phyloP scores from a whole-genome alignment of 2,888 invertebrate species.

The Galerucella calmariensis region DNA sequence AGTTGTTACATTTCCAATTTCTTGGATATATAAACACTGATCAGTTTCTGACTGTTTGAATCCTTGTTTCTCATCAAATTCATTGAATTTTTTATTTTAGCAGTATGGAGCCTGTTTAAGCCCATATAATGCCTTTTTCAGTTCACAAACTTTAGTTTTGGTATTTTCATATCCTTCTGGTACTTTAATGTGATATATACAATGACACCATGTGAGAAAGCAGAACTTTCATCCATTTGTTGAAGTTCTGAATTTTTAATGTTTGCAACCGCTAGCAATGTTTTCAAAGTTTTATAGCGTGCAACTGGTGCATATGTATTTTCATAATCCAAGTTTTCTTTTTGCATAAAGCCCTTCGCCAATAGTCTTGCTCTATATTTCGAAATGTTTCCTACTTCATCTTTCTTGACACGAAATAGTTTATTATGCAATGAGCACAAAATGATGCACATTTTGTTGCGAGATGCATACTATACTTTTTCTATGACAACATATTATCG shows the following conservation, averaged over 20 bases:
- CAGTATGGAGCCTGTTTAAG: no score
- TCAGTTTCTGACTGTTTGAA: constrained; percentile 48
- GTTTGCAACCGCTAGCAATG: constrained; percentile 14
- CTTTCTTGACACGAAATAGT: no score
- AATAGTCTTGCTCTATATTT: constrained; percentile 24
- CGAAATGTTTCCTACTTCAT: no score
- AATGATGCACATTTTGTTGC: no score
- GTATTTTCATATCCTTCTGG: constrained; percentile 42
- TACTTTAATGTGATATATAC: constrained; percentile 48
- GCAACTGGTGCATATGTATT: constrained; percentile 41
- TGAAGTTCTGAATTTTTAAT: no score
- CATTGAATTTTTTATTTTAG: no score
- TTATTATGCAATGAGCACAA: no score
- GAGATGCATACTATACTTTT: no score
- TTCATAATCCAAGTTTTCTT: constrained; percentile 31
- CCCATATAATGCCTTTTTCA: no score
- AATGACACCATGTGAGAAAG: constrained; percentile 52
- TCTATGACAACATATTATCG: no score
- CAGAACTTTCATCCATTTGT: constrained; percentile 51
- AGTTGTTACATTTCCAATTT: constrained; percentile 14
- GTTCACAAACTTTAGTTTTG: constrained; percentile 36
- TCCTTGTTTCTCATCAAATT: no score
- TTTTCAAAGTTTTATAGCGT: constrained; percentile 33
- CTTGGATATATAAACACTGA: constrained; percentile 46
- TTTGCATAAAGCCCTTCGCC: constrained; percentile 37